Percentiles rank a stretch among this genome's conserved stretches.
These are phyloP conservation scores for Delphinapterus leucas DNA, from an alignment of 2,113 vertebrate genomes.

Conservation along the genomic window DNA sequence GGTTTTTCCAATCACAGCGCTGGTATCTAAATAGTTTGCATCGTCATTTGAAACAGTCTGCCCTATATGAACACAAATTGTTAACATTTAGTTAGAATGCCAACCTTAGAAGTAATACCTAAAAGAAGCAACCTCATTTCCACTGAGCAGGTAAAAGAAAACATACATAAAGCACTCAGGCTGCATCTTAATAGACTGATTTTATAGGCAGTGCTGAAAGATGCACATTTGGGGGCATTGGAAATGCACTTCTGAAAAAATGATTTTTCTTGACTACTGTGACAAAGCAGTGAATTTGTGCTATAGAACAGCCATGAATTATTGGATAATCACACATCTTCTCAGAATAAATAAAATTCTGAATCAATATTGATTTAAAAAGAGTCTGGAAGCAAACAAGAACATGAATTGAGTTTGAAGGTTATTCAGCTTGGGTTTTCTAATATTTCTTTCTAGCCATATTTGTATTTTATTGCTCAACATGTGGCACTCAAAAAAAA, in stretches of 20 bases:
- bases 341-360: constrained; percentile 64
- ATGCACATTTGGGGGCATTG: neutral
- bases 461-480: constrained; percentile 34
- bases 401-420: constrained; percentile 45
- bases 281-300: constrained; percentile 48
- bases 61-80: neutral
- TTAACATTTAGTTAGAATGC: neutral
- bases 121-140: neutral
- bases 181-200: neutral
- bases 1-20: neutral
- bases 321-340: constrained; percentile 45
- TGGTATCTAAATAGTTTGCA: neutral
- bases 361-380: constrained; percentile 60
- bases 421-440: constrained; percentile 22
- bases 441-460: constrained; percentile 45
- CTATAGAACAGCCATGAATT: constrained; percentile 32
- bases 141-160: neutral
- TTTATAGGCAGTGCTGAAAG: constrained; percentile 46
- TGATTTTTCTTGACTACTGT: constrained; percentile 47
- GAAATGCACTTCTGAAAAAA: constrained; percentile 40
- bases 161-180: neutral
- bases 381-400: constrained; percentile 45
- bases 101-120: neutral
- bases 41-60: neutral
- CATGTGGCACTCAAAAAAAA: neutral